These are phyloP conservation scores for Heliangelus exortis DNA, from an alignment of 2,797 vertebrate genomes.

Conservation along the genomic window DNA sequence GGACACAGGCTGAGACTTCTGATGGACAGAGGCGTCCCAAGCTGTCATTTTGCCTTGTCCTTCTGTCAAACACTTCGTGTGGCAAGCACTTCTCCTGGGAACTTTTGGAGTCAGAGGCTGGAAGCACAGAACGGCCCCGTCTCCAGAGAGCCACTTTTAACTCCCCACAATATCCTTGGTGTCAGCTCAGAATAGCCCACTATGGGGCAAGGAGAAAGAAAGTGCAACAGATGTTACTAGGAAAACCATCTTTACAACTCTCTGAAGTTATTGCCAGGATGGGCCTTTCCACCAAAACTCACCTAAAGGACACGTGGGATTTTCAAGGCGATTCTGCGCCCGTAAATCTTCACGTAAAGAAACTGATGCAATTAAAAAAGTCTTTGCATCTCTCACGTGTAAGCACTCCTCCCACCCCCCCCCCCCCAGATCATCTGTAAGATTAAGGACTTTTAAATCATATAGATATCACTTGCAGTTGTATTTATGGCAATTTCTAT, in stretches of 20 bases:
- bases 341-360: not conserved
- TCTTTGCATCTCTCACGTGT: not conserved
- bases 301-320: not conserved
- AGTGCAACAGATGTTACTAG: conserved; percentile 76
- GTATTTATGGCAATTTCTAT: not conserved
- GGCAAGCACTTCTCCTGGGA: conserved; percentile 65
- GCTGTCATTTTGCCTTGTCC: conserved; percentile 71
- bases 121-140: conserved; percentile 33
- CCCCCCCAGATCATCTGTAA: not conserved
- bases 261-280: conserved; percentile 50
- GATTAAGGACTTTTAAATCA: not conserved
- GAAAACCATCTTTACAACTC: conserved; percentile 70
- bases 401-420: not conserved
- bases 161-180: conserved; percentile 63
- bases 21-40: conserved; percentile 47
- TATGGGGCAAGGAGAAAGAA: conserved; percentile 72
- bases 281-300: conserved; percentile 58
- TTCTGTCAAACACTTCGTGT: conserved; percentile 68
- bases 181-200: conserved; percentile 75
- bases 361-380: not conserved
- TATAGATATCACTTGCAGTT: not conserved
- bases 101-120: conserved; percentile 39
- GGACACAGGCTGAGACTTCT: conserved; percentile 55
- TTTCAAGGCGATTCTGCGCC: conserved; percentile 6
- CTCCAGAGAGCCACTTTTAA: conserved; percentile 74